Evolutionary conservation across 2,888 invertebrate genomes (phyloP).

Genomic region (Temnothorax rugatulus): DNA sequence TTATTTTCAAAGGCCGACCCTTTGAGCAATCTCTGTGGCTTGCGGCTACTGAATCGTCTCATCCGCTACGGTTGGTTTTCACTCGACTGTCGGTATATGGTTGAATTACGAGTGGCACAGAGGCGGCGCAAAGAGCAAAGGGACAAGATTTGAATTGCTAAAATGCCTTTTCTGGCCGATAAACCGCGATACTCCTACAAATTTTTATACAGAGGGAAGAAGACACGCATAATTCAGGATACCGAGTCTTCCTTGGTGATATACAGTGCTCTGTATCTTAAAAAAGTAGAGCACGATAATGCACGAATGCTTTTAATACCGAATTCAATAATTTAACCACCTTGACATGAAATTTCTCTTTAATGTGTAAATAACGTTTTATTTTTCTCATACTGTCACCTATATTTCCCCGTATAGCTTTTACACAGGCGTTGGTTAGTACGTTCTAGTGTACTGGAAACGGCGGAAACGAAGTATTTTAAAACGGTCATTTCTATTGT

Average conservation of each 20-base stretch:
- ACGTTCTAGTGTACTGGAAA: background rate
- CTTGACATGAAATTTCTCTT: background rate
- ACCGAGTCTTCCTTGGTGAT: slow-evolving; percentile 3
- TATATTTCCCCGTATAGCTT: background rate
- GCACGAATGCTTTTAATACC: background rate
- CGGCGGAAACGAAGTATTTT: slow-evolving; percentile 5
- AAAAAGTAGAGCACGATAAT: background rate
- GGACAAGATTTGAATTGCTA: slow-evolving; percentile 57
- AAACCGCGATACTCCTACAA: slow-evolving; percentile 38
- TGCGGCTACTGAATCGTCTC: slow-evolving; percentile 59
- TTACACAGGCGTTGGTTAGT: background rate
- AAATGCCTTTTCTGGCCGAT: slow-evolving; percentile 46
- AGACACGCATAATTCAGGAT: background rate
- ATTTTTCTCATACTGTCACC: background rate
- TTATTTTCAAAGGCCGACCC: slow-evolving; percentile 61
- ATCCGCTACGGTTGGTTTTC: slow-evolving; percentile 57
- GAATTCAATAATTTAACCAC: background rate
- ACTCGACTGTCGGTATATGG: slow-evolving; percentile 46
- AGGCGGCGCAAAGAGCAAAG: slow-evolving; percentile 48
- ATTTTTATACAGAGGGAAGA: slow-evolving; percentile 41
- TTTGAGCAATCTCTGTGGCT: slow-evolving; percentile 61
- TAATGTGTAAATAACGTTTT: background rate
- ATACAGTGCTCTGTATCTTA: background rate
- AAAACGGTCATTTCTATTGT: slow-evolving; percentile 49
- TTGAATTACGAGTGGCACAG: slow-evolving; percentile 50